Evolutionary conservation across 1,140 invertebrate species (phyloP).

Genomic region (Eueides isabella): DNA sequence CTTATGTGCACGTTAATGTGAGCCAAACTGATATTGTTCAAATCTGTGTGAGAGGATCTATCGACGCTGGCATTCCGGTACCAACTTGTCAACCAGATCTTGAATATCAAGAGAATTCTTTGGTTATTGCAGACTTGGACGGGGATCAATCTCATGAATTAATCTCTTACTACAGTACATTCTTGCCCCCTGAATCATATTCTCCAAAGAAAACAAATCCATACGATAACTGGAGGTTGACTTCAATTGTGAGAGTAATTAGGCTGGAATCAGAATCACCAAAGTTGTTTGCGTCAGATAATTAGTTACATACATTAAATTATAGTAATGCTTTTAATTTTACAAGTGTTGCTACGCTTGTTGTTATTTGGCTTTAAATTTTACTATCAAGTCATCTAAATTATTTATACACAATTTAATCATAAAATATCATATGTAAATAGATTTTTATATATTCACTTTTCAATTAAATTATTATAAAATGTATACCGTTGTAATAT

Average conservation of each 20-base stretch:
- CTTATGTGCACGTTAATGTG: conserved; percentile 86
- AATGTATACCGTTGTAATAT: not conserved
- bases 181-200: conserved; percentile 78
- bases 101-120: conserved; percentile 86
- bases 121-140: conserved; percentile 88
- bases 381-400: conserved; percentile 47
- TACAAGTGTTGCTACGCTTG: conserved; percentile 48
- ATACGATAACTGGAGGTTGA: conserved; percentile 82
- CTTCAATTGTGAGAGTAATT: conserved; percentile 85
- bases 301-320: conserved; percentile 41
- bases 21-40: conserved; percentile 88
- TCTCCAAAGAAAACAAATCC: conserved; percentile 72
- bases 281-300: conserved; percentile 83
- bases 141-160: conserved; percentile 88
- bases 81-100: conserved; percentile 88
- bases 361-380: conserved; percentile 47
- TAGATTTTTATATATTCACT: not conserved
- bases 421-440: not conserved
- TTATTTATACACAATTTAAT: conserved; percentile 22
- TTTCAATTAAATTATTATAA: not conserved
- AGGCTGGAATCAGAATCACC: conserved; percentile 86
- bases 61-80: conserved; percentile 67
- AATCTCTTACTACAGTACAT: conserved; percentile 88
- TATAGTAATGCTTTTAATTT: conserved; percentile 29
- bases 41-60: conserved; percentile 83